Evolutionary conservation across 1,140 invertebrate species (phyloP).

Genomic region (Zaprionus vittiger): DNA sequence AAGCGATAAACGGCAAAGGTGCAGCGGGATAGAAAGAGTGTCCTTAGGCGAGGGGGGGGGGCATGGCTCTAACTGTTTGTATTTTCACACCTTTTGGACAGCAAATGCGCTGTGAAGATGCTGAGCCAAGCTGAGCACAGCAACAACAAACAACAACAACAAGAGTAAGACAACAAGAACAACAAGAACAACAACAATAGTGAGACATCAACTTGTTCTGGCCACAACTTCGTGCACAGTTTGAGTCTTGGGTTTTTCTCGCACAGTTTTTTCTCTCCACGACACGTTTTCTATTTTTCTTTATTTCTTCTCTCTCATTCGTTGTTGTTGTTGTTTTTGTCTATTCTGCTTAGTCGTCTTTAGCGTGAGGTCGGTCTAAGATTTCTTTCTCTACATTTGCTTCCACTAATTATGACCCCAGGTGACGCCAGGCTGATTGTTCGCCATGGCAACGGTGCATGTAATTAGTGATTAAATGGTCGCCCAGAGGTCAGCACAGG

Average conservation of each 20-base stretch:
- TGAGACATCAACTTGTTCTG: slow-evolving; percentile 54
- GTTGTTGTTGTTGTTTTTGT: neutral
- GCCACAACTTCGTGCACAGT: slow-evolving; percentile 63
- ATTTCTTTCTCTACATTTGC: slow-evolving; percentile 79
- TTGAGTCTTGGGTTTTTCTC: slow-evolving; percentile 33
- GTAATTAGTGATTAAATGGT: slow-evolving; percentile 82
- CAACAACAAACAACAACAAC: neutral
- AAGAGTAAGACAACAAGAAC: neutral
- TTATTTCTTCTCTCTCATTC: slow-evolving; percentile 2
- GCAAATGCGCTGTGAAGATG: slow-evolving; percentile 68
- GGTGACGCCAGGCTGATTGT: slow-evolving; percentile 58
- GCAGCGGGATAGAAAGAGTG: slow-evolving; percentile 24
- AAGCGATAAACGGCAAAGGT: slow-evolving; percentile 57
- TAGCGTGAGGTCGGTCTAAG: slow-evolving; percentile 38
- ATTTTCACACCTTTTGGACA: slow-evolving; percentile 79
- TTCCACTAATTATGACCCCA: slow-evolving; percentile 80
- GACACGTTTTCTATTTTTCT: slow-evolving; percentile 26
- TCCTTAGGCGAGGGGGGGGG: neutral
- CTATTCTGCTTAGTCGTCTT: slow-evolving; percentile 13
- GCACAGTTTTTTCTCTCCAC: neutral
- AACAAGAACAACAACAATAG: slow-evolving; percentile 10
- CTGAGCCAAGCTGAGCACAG: slow-evolving; percentile 14
- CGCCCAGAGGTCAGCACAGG: slow-evolving; percentile 73
- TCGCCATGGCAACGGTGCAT: slow-evolving; percentile 61
- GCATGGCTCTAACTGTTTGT: slow-evolving; percentile 68